These are phyloP conservation scores for Noctua janthe DNA, from an alignment of 2,888 invertebrate genomes.

Conservation along the genomic window DNA sequence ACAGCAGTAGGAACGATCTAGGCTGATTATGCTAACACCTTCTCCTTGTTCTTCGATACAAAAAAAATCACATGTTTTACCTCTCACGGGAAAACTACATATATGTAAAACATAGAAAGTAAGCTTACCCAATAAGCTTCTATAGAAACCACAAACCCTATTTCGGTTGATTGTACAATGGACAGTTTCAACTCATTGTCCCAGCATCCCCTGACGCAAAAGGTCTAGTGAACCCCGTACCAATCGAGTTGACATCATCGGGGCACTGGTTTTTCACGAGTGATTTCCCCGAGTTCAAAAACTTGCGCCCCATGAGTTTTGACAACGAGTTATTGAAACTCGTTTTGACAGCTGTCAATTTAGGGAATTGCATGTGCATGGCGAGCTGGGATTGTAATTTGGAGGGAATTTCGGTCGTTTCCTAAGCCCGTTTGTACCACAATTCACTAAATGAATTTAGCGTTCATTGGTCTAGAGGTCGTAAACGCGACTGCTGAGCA, in stretches of 20 bases:
- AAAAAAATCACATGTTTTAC: background rate
- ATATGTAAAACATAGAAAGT: background rate
- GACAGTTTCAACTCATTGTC: conserved; percentile 8
- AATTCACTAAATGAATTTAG: background rate
- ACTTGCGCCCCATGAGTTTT: conserved; percentile 15
- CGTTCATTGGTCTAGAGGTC: background rate
- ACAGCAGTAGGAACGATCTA: too few species aligned
- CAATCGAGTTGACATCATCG: conserved; percentile 20
- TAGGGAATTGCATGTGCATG: background rate
- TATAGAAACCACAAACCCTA: conserved; percentile 8
- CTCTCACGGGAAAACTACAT: background rate
- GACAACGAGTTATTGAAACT: background rate
- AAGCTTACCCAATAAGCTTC: background rate
- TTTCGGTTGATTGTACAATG: conserved; percentile 33
- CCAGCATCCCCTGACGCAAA: conserved; percentile 16
- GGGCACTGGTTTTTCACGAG: background rate
- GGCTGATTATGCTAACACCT: background rate
- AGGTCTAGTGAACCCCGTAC: conserved; percentile 1
- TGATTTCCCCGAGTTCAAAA: conserved; percentile 1
- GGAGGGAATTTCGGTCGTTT: background rate
- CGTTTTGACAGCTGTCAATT: conserved; percentile 20
- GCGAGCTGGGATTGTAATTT: background rate
- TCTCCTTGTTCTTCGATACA: too few species aligned
- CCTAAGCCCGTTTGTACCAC: background rate
- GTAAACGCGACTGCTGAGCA: too few species aligned